Conservation (phyloP, 2,888 invertebrate genomes). For the Syrphus vitripennis region DNA sequence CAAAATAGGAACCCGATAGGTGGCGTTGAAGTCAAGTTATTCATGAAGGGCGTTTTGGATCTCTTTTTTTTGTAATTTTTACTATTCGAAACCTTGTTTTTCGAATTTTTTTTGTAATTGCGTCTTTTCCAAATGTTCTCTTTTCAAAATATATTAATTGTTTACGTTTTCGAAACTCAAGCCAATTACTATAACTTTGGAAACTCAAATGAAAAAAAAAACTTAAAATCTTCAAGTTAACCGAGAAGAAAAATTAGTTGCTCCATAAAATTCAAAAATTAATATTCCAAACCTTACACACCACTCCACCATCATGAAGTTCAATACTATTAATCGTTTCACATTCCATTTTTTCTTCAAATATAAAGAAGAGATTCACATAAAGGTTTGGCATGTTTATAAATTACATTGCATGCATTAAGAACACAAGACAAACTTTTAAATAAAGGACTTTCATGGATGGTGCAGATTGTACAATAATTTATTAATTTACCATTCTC, state of each 20-base stretch:
- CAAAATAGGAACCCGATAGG: too few species aligned
- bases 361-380: neutral
- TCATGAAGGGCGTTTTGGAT: too few species aligned
- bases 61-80: too few species aligned
- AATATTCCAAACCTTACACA: neutral
- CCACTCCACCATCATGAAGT: neutral
- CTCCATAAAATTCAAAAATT: neutral
- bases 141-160: too few species aligned
- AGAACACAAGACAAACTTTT: neutral
- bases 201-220: too few species aligned
- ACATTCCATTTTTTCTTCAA: too few species aligned
- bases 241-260: neutral
- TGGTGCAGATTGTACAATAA: constrained; percentile 5
- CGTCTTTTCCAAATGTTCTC: too few species aligned
- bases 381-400: neutral
- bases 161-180: too few species aligned
- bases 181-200: too few species aligned
- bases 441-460: neutral
- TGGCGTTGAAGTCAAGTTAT: too few species aligned
- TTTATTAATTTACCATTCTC: constrained; percentile 7
- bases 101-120: too few species aligned
- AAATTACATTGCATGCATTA: neutral
- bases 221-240: neutral
- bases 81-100: too few species aligned
- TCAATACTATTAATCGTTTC: neutral